These are phyloP conservation scores for Cherax quadricarinatus DNA, from an alignment of 1,140 invertebrate species.

Conservation along the genomic window DNA sequence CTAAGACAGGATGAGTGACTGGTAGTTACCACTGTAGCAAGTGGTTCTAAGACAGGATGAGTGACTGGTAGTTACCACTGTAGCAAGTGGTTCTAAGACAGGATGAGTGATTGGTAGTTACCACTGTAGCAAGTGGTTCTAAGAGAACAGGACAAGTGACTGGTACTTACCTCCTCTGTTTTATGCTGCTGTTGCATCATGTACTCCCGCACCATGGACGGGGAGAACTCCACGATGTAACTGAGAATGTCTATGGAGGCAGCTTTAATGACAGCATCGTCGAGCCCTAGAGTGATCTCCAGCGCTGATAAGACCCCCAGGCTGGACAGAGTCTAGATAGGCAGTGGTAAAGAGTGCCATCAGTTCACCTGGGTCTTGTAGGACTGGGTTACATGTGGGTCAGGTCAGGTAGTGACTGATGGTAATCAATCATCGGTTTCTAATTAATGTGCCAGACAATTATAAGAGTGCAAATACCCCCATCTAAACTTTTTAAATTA, in stretches of 20 bases:
- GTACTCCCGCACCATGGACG: conserved; percentile 97
- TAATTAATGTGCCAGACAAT: too few relatives aligned
- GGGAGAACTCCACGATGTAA: conserved; percentile 98
- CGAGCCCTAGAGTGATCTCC: conserved; percentile 95
- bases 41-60: too few relatives aligned
- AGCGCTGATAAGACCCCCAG: conserved; percentile 95
- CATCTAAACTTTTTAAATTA: too few relatives aligned
- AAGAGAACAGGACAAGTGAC: too few relatives aligned
- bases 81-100: too few relatives aligned
- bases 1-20: too few relatives aligned
- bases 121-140: too few relatives aligned
- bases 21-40: conserved; percentile 9
- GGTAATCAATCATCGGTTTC: too few relatives aligned
- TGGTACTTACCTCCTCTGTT: conserved; percentile 63
- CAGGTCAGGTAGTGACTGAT: neutral
- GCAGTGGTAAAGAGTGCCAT: neutral
- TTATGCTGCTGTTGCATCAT: conserved; percentile 93
- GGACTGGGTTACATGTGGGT: neutral
- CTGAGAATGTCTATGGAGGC: conserved; percentile 98
- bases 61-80: too few relatives aligned
- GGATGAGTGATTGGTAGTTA: too few relatives aligned
- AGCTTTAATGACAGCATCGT: conserved; percentile 91
- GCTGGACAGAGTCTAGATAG: conserved; percentile 85
- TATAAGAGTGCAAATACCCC: too few relatives aligned
- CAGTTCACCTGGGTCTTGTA: neutral